Base-by-base conservation (phyloP, 2,888 invertebrate genomes). In the Macrosiphum euphorbiae region DNA sequence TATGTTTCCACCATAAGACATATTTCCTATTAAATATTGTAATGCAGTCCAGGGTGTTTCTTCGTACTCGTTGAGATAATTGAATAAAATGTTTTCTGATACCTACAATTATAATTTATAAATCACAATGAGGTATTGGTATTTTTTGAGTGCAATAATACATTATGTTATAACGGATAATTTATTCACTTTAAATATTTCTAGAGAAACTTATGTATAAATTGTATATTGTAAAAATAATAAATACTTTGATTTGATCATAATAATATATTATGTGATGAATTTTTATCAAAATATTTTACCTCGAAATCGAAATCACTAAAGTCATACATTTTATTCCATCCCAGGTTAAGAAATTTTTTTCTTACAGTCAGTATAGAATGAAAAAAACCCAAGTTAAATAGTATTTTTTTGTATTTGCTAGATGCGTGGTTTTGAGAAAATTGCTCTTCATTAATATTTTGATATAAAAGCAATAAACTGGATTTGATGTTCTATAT, bases 11-110 rank as follows among this genome's bases (percentile, higher is more conserved):
- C 98, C 98, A 95, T 98, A 98, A 96, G 98, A 98, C 95, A 98
- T 98, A 95, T 97, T 98, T 0, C 98, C 98, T 95, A 98, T 98
- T 94, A 98, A 96, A 96, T 98, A 98, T 95, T 98, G 98, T 89
- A 98, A 96, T 0, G 98, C 98, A 95, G 98, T 98, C 98, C 98
- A 98, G 1, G 98, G 98, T 0, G 98, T 98, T 41, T 97, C 97
- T 35, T 97, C 97, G 96, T 98, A 98, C 95, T 98, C 98, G 95
- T 98, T 98, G 50, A 92, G 87, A 92, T 98, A 96, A 95, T 98
- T 97, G 35, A 97, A 97, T n/a, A 99, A 96, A 24, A 98, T 96
- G 95, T 97, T 98, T 96, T 98, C 98, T 0, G 98, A 98, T 1
- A 41, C 87, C 92, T 92, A 10, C 5, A 67, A 47, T 35, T 67